Conservation (phyloP, 2,113 vertebrate species). For the Malurus melanocephalus region DNA sequence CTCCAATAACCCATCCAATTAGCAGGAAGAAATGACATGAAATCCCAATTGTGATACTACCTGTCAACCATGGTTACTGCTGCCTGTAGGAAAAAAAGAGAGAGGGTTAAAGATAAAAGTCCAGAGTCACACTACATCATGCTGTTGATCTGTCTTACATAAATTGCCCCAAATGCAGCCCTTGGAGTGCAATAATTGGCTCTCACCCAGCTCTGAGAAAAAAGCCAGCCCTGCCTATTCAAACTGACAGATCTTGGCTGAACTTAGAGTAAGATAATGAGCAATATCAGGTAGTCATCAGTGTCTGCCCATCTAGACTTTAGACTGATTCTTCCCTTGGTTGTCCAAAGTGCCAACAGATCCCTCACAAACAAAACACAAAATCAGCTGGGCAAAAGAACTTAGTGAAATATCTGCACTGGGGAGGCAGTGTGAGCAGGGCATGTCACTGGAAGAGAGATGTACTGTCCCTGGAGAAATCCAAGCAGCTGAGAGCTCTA, state of each 20-base stretch:
- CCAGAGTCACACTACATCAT: background rate
- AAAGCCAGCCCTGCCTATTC: background rate
- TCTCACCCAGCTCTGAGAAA: background rate
- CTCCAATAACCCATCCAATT: background rate
- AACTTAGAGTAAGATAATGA: background rate
- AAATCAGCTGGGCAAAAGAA: background rate
- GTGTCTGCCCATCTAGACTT: background rate
- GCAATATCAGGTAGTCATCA: background rate
- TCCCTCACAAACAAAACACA: background rate
- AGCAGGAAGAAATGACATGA: background rate
- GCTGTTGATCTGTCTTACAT: background rate
- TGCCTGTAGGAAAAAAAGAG: constrained; percentile 71
- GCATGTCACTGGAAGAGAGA: background rate
- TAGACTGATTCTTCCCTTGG: background rate
- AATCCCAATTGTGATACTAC: constrained; percentile 68
- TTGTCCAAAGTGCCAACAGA: background rate
- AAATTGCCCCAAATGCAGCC: background rate
- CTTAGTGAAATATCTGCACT: background rate
- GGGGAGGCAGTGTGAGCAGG: background rate
- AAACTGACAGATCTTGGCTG: background rate
- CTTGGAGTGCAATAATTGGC: background rate
- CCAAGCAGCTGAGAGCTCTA: background rate
- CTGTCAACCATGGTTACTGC: constrained; percentile 83
- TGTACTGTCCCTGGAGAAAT: background rate
- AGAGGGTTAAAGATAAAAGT: background rate